Evolutionary conservation across 2,888 invertebrate genomes (phyloP).

Genomic region (Sthenelais limicola): DNA sequence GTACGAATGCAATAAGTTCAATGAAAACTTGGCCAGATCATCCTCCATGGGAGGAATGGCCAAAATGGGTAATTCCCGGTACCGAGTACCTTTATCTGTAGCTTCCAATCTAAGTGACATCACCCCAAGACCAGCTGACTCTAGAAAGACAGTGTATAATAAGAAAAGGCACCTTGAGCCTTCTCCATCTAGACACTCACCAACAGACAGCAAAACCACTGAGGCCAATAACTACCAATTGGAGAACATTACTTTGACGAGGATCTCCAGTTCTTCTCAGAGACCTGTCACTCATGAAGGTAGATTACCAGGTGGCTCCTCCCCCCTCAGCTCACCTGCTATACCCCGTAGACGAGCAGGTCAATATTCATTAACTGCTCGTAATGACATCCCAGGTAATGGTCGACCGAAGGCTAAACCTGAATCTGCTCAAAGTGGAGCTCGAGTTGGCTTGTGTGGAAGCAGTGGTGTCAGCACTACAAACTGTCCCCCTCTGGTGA

Average conservation of each 20-base stretch:
- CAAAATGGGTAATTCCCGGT: neutral
- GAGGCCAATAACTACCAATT: neutral
- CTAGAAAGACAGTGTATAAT: no score
- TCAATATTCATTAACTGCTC: constrained; percentile 2
- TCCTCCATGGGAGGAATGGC: neutral
- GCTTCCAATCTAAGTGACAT: neutral
- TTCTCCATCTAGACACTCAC: neutral
- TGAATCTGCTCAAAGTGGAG: no score
- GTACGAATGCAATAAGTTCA: no score
- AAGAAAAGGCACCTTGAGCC: no score
- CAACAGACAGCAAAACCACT: neutral
- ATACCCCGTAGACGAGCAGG: neutral
- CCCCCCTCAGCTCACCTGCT: neutral
- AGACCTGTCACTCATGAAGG: constrained; percentile 6
- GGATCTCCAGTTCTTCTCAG: neutral
- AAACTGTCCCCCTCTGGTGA: no score
- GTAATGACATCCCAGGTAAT: neutral
- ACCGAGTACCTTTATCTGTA: constrained; percentile 2
- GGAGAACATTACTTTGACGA: neutral
- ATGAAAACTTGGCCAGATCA: no score
- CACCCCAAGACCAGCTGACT: neutral
- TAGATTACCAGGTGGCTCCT: neutral
- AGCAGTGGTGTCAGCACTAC: no score
- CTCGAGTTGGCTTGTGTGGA: neutral
- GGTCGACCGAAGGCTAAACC: no score